Evolutionary conservation across 1,140 invertebrate genomes (phyloP).

Genomic region (Cotesia glomerata): DNA sequence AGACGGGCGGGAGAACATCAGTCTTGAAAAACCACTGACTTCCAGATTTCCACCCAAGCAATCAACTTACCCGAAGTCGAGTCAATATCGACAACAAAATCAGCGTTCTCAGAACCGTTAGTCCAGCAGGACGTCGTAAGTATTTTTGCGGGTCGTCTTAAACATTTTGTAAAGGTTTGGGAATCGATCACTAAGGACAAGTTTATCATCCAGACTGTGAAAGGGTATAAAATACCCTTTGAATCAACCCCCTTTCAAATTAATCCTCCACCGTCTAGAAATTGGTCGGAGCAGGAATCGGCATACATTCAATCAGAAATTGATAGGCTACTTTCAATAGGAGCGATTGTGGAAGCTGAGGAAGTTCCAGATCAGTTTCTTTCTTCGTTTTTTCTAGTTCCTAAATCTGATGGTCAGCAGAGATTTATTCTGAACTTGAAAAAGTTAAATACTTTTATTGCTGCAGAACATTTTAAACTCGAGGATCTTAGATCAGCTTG

Average conservation of each 20-base stretch:
- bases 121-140: background rate
- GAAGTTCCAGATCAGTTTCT: background rate
- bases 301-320: background rate
- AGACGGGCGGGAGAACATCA: background rate
- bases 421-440: no score
- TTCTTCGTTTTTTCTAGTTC: background rate
- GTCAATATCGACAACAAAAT: background rate
- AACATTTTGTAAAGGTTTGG: slow-evolving; percentile 17
- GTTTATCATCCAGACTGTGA: slow-evolving; percentile 6
- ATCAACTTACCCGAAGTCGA: background rate
- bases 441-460: no score
- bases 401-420: background rate
- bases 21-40: background rate
- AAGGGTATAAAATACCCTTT: slow-evolving; percentile 17
- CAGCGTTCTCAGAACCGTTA: slow-evolving; percentile 3
- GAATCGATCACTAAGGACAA: background rate
- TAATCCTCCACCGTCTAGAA: background rate
- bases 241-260: background rate
- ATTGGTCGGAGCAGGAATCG: background rate
- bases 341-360: background rate
- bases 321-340: background rate
- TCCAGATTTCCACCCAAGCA: slow-evolving; percentile 14
- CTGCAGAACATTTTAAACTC: no score
- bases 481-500: no score
- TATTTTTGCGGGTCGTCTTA: slow-evolving; percentile 22